phyloP scores from a whole-genome alignment of 2,888 invertebrate species.

The Dicyrtoma fusca region DNA sequence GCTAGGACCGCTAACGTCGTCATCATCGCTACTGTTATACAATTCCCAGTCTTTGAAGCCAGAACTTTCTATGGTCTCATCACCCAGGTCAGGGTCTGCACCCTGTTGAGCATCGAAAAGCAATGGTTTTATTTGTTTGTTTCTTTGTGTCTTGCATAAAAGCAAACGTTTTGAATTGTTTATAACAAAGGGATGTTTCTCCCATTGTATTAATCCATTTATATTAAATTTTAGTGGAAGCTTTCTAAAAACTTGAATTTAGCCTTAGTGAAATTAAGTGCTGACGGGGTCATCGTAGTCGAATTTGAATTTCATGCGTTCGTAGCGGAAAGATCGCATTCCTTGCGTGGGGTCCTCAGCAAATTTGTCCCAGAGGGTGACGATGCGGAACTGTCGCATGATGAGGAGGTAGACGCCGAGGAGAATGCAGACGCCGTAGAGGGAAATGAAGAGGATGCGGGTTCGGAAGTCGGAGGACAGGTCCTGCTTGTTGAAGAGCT shows the following conservation, averaged over 20 bases:
- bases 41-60: not conserved
- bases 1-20: not conserved
- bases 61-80: too few species aligned
- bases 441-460: not conserved
- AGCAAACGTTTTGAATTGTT: too few species aligned
- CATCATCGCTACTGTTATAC: slow-evolving; percentile 7
- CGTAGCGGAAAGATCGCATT: slow-evolving; percentile 21
- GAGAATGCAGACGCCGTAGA: not conserved
- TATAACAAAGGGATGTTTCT: too few species aligned
- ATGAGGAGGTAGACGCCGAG: slow-evolving; percentile 2
- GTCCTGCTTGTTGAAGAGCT: not conserved
- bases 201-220: too few species aligned
- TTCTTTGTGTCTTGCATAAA: too few species aligned
- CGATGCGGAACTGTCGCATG: not conserved
- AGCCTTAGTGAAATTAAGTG: not conserved
- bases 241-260: not conserved
- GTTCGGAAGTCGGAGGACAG: not conserved
- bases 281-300: slow-evolving; percentile 9
- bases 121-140: too few species aligned
- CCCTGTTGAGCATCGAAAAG: too few species aligned
- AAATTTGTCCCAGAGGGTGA: slow-evolving; percentile 13
- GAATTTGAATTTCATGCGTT: slow-evolving; percentile 14
- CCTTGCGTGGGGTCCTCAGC: slow-evolving; percentile 19
- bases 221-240: too few species aligned
- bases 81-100: not conserved